Percentiles rank a stretch among this genome's conserved stretches.
phyloP scores from a whole-genome alignment of 2,113 vertebrate genomes.

The Pterocles gutturalis region DNA sequence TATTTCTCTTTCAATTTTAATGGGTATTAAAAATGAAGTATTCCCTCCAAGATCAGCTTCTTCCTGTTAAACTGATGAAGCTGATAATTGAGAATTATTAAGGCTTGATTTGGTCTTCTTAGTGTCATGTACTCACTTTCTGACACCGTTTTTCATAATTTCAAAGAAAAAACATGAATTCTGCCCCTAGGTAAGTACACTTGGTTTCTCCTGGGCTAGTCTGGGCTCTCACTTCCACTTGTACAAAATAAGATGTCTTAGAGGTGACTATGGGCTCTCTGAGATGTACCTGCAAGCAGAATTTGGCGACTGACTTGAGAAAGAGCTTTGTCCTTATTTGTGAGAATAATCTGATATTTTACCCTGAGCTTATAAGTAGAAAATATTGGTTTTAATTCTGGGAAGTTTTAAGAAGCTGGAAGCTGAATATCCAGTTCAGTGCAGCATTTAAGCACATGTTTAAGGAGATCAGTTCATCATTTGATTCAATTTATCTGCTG shows the following conservation, averaged over 20 bases:
- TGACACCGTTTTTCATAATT: not conserved
- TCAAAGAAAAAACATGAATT: not conserved
- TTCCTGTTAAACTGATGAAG: not conserved
- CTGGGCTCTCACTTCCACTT: not conserved
- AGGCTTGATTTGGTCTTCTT: slow-evolving; percentile 1
- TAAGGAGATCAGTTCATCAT: not conserved
- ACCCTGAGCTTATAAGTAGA: not conserved
- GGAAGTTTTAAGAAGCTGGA: not conserved
- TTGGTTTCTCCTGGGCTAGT: not conserved
- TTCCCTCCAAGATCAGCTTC: not conserved
- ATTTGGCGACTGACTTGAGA: not conserved
- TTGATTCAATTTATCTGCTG: not conserved
- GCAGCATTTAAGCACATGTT: not conserved
- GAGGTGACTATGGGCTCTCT: not conserved
- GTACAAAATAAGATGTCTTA: not conserved
- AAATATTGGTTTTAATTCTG: not conserved
- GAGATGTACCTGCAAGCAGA: not conserved
- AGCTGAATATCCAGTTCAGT: not conserved
- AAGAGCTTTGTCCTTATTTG: not conserved
- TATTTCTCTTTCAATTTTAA: not conserved
- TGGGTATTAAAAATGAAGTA: not conserved
- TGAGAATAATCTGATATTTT: not conserved
- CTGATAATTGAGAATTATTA: not conserved
- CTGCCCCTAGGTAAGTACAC: not conserved
- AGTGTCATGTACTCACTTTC: not conserved